Evolutionary conservation across 2,888 invertebrate species (phyloP).

Genomic region (Nowickia ferox): DNA sequence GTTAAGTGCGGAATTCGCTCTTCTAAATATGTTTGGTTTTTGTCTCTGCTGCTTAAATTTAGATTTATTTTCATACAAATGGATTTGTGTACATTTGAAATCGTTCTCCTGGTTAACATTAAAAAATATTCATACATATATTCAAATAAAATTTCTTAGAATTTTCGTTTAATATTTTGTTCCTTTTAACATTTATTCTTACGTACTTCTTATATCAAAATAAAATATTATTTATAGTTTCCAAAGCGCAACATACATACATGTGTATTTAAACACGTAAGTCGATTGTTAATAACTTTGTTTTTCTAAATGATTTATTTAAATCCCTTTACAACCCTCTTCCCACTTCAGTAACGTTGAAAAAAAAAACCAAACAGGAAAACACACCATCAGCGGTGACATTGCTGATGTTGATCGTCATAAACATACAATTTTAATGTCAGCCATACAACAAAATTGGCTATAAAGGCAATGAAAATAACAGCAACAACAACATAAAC

Average conservation of each 20-base stretch:
- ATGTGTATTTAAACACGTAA: constrained; percentile 32
- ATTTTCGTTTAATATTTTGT: neutral
- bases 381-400: constrained; percentile 5
- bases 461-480: neutral
- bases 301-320: constrained; percentile 35
- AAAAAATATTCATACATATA: no score
- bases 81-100: no score
- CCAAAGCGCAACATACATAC: neutral
- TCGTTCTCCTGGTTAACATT: no score
- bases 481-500: constrained; percentile 15
- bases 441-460: constrained; percentile 49
- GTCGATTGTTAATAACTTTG: constrained; percentile 42
- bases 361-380: neutral
- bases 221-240: constrained; percentile 38
- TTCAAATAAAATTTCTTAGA: neutral
- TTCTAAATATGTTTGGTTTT: no score
- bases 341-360: neutral
- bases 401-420: constrained; percentile 39
- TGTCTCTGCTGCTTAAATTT: no score
- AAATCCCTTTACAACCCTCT: constrained; percentile 12
- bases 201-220: constrained; percentile 1
- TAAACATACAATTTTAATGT: constrained; percentile 49
- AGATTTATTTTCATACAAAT: no score
- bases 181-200: neutral
- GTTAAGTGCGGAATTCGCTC: no score